Conservation (phyloP, 2,888 invertebrate species). For the Ornithoptera priamus region DNA sequence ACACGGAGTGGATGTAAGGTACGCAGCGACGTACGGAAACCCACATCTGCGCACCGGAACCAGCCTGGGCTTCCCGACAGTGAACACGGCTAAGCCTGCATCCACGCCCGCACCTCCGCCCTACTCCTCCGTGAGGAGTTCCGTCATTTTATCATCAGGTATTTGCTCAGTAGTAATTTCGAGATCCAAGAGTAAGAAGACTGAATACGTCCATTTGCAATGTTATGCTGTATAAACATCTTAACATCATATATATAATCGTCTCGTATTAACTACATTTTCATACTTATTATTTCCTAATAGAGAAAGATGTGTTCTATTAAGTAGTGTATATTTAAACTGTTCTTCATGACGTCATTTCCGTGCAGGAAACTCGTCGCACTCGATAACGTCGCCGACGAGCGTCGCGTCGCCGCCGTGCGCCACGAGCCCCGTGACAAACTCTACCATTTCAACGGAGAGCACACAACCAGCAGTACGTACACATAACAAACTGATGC, state of each 20-base stretch:
- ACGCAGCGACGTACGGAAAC: constrained; percentile 94
- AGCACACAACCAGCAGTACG: constrained; percentile 65
- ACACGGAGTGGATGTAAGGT: constrained; percentile 88
- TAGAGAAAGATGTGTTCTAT: no score
- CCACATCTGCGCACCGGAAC: constrained; percentile 89
- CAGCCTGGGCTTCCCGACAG: constrained; percentile 70
- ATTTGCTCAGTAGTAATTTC: constrained; percentile 12
- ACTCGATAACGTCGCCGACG: constrained; percentile 73
- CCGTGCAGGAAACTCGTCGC: constrained; percentile 63
- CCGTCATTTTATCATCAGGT: constrained; percentile 71
- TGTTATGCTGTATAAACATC: no score
- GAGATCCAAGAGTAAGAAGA: no score
- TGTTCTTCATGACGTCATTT: no score
- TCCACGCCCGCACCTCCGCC: constrained; percentile 91
- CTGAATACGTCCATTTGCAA: no score
- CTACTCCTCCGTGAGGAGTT: constrained; percentile 80
- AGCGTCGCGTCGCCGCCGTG: constrained; percentile 70
- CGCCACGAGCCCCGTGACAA: constrained; percentile 71
- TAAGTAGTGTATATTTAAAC: no score
- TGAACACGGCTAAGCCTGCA: constrained; percentile 86
- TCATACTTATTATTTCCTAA: no score
- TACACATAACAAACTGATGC: background rate
- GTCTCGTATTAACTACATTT: no score
- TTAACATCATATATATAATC: no score
- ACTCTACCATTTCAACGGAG: constrained; percentile 72